These are phyloP conservation scores for Buphagus erythrorhynchus DNA, from an alignment of 2,797 vertebrate species.

Conservation along the genomic window DNA sequence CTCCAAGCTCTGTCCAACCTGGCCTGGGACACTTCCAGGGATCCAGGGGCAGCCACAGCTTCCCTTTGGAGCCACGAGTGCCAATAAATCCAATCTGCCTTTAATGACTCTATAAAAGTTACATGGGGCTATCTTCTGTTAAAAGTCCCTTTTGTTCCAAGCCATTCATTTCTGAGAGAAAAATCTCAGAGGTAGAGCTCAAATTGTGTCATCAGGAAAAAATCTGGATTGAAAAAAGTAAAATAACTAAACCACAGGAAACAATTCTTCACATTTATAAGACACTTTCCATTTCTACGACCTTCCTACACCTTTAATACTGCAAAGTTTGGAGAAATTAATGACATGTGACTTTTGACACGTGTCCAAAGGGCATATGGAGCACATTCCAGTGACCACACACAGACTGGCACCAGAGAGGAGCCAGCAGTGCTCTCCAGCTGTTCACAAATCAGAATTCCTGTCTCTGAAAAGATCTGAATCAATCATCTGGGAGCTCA, in stretches of 20 bases:
- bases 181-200: not conserved
- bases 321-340: not conserved
- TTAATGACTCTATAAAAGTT: not conserved
- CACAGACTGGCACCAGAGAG: not conserved
- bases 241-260: not conserved
- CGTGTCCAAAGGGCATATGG: not conserved
- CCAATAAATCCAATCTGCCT: not conserved
- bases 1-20: not conserved
- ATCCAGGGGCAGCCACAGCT: not conserved
- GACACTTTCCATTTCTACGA: not conserved
- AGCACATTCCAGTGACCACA: not conserved
- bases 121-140: fast-evolving
- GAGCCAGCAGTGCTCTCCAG: not conserved
- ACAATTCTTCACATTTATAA: not conserved
- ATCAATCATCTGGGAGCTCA: not conserved
- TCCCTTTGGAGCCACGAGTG: not conserved
- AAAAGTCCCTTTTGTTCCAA: not conserved
- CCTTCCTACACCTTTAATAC: not conserved
- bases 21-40: not conserved
- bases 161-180: not conserved
- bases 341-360: not conserved
- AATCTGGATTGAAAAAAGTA: not conserved
- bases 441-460: not conserved
- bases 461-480: not conserved
- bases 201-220: not conserved